These are phyloP conservation scores for Dynastes grantii DNA, from an alignment of 2,888 invertebrate genomes.

Conservation along the genomic window DNA sequence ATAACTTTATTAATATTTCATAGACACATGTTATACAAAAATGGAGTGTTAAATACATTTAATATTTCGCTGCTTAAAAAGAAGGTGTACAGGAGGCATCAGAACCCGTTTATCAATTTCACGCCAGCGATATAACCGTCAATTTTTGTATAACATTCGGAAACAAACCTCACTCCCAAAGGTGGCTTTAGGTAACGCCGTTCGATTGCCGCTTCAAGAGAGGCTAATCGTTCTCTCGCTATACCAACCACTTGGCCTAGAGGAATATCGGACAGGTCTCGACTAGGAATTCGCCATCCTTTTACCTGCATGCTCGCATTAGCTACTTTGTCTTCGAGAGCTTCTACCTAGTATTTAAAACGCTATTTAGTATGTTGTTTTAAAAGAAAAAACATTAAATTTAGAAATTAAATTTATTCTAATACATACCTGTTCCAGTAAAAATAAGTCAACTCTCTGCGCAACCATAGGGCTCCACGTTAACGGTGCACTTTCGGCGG, in stretches of 20 bases:
- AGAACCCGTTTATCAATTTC: too few relatives aligned
- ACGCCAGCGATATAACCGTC: neutral
- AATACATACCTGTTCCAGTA: slow-evolving; percentile 79
- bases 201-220: slow-evolving; percentile 93
- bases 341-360: slow-evolving; percentile 77
- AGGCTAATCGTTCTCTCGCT: slow-evolving; percentile 82
- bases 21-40: neutral
- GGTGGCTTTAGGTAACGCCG: slow-evolving; percentile 95
- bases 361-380: slow-evolving; percentile 4
- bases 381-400: too few relatives aligned
- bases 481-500: slow-evolving; percentile 71
- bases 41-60: neutral
- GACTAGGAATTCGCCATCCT: slow-evolving; percentile 85
- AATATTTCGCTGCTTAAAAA: neutral
- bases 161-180: slow-evolving; percentile 77
- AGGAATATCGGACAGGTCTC: slow-evolving; percentile 73
- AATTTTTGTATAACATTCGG: slow-evolving; percentile 29
- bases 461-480: slow-evolving; percentile 80
- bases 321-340: slow-evolving; percentile 90
- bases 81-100: too few relatives aligned
- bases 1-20: neutral
- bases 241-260: slow-evolving; percentile 73
- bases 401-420: too few relatives aligned
- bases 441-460: slow-evolving; percentile 84
- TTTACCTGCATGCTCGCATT: slow-evolving; percentile 93